Conservation (phyloP, 92 coral and sea anemone genomes). For the Ricordea florida region DNA sequence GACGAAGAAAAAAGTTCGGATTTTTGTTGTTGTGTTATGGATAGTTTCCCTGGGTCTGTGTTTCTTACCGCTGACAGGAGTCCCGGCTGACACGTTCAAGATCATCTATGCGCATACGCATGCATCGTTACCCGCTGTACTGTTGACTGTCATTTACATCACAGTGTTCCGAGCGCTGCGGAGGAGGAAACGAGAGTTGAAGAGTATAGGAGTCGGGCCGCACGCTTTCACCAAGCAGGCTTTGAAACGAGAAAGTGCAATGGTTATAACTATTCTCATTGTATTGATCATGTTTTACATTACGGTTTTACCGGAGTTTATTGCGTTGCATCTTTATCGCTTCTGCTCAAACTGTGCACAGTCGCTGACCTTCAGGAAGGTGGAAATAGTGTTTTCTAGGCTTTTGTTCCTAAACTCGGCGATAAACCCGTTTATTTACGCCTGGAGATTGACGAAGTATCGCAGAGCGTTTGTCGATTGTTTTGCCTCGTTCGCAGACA, state of each 20-base stretch:
- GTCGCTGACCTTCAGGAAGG: constrained; percentile 5
- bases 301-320: constrained; percentile 33
- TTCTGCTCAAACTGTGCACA: constrained; percentile 22
- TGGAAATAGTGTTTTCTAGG: constrained; percentile 3
- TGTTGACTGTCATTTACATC: constrained; percentile 38
- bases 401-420: constrained; percentile 33
- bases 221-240: neutral
- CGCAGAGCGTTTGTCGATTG: constrained; percentile 14
- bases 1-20: constrained; percentile 19
- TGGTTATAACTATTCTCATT: constrained; percentile 27
- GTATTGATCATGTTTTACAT: constrained; percentile 30
- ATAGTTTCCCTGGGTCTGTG: constrained; percentile 17
- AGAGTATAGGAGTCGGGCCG: neutral
- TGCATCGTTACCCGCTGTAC: constrained; percentile 37
- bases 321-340: constrained; percentile 18
- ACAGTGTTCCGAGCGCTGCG: constrained; percentile 29
- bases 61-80: constrained; percentile 32
- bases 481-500: too few relatives aligned
- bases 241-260: constrained; percentile 1
- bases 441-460: constrained; percentile 34
- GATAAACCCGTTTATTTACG: constrained; percentile 35
- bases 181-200: neutral
- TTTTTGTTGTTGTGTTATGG: constrained; percentile 28
- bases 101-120: constrained; percentile 47
- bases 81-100: constrained; percentile 19